A percentile compares a stretch with the other conserved stretches of the same genome.
Evolutionary conservation across 2,797 vertebrate species (phyloP).

Genomic region (Enteromius afrohamiltoni): DNA sequence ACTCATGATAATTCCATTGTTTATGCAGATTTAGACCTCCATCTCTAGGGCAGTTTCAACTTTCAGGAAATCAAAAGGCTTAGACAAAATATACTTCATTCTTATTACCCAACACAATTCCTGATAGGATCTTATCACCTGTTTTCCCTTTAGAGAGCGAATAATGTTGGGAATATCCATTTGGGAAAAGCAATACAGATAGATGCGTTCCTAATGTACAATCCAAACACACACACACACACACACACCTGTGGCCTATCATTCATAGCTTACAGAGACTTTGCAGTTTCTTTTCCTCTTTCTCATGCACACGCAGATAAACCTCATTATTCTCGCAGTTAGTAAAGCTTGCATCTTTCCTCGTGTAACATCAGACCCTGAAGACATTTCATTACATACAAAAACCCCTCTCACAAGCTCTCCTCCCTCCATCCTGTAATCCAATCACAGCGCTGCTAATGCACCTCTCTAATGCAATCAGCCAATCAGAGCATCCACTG

Average conservation of each 20-base stretch:
- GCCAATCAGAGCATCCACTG: slow-evolving; percentile 73
- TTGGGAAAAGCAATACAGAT: slow-evolving; percentile 49
- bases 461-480: slow-evolving; percentile 79
- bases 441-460: slow-evolving; percentile 75
- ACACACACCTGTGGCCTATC: slow-evolving; percentile 24
- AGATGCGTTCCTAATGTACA: slow-evolving; percentile 50
- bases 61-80: slow-evolving; percentile 76
- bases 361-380: slow-evolving; percentile 76
- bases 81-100: slow-evolving; percentile 68
- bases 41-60: slow-evolving; percentile 72
- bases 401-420: slow-evolving; percentile 26
- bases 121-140: slow-evolving; percentile 74
- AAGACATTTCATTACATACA: slow-evolving; percentile 74
- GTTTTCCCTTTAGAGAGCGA: slow-evolving; percentile 68
- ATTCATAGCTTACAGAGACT: slow-evolving; percentile 24
- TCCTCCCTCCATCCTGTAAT: slow-evolving; percentile 64
- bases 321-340: slow-evolving; percentile 56
- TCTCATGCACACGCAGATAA: slow-evolving; percentile 42
- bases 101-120: slow-evolving; percentile 67
- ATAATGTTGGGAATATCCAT: slow-evolving; percentile 57
- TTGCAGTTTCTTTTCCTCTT: slow-evolving; percentile 5
- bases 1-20: slow-evolving; percentile 72
- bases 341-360: slow-evolving; percentile 49
- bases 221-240: slow-evolving; percentile 49
- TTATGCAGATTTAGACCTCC: slow-evolving; percentile 63